Base-by-base conservation (phyloP, 2,888 invertebrate genomes). In the Eupithecia subumbrata region DNA sequence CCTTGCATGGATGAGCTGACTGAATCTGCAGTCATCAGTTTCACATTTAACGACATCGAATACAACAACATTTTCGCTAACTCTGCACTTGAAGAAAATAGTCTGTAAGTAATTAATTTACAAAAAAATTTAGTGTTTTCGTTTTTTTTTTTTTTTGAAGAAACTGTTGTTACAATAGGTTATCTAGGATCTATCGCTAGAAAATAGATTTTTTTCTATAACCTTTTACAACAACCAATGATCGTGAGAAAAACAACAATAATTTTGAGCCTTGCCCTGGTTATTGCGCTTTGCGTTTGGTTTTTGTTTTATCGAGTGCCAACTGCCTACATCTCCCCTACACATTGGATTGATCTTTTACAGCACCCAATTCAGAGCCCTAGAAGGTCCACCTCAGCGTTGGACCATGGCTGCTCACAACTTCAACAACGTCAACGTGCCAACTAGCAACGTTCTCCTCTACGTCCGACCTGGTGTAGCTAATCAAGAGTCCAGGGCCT, bases 1-100 rank as follows among this genome's bases (percentile, higher is more conserved):
- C 97, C 97, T 0, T 97, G 97, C 83, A 96, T 97, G 83, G 97
- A 97, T 80, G 97, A 97, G 80, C 96, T 95, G 0, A 87, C 88
- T 0, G 91, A 89, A 76, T 84, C 89, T 12, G 88, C 95, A 0
- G 85, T 80, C 0, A 92, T 95, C 34, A 83, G 84, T 0, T 91
- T 96, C 43, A 91, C 88, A 0, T 91, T 95, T 64, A 90, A 89
- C 63, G 86, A 87, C 12, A 74, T 89, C 5, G 85, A 84, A 0
- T 92, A 90, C 71, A 83, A 76, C 8, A 80, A 88, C 52, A 73
- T 93, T 9, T 76, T 91, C 2, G 75, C 88, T 0, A 95, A 93
- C 81, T 87, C 93, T 2, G 43, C 81, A 52, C 76, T 83, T 5
- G 88, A 89, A 73, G 89, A 88, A 0, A 84, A 87, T 12, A 85